Percentiles rank a stretch among this genome's conserved stretches.
These are phyloP conservation scores for Halcyon leucocephala DNA, from an alignment of 2,797 vertebrate genomes.

Conservation along the genomic window DNA sequence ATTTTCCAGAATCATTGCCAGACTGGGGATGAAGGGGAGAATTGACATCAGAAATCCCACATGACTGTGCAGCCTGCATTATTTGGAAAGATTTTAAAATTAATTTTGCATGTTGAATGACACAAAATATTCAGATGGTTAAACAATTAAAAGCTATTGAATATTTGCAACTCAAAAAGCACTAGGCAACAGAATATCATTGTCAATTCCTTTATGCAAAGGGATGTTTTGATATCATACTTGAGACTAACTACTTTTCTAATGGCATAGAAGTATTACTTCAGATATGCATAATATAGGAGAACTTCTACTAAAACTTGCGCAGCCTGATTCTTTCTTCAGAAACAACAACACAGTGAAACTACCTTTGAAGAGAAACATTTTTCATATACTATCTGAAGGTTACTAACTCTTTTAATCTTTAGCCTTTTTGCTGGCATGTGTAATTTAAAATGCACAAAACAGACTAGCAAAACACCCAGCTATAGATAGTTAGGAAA, in stretches of 20 bases:
- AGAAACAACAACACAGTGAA: background rate
- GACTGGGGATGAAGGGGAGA: background rate
- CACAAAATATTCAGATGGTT: background rate
- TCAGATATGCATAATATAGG: background rate
- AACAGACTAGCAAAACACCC: slow-evolving; percentile 37
- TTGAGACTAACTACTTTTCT: background rate
- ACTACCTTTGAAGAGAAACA: slow-evolving; percentile 39
- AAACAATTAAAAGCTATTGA: slow-evolving; percentile 22
- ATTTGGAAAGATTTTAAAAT: background rate
- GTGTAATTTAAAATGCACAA: slow-evolving; percentile 54
- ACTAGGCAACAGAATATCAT: background rate
- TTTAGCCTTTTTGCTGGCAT: slow-evolving; percentile 38
- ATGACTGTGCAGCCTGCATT: background rate
- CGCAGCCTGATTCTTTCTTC: slow-evolving; percentile 10
- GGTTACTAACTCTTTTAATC: slow-evolving; percentile 56
- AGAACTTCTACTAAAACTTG: slow-evolving; percentile 10
- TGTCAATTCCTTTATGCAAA: background rate
- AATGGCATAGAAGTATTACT: background rate
- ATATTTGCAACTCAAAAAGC: background rate
- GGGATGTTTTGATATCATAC: background rate
- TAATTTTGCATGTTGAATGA: background rate
- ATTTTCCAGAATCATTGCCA: background rate
- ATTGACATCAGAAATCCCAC: background rate
- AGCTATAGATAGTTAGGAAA: background rate
- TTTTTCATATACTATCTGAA: slow-evolving; percentile 19